These are phyloP conservation scores for Imbricaverruca yamaguchii DNA, from an alignment of 2,888 invertebrate species.

Conservation along the genomic window DNA sequence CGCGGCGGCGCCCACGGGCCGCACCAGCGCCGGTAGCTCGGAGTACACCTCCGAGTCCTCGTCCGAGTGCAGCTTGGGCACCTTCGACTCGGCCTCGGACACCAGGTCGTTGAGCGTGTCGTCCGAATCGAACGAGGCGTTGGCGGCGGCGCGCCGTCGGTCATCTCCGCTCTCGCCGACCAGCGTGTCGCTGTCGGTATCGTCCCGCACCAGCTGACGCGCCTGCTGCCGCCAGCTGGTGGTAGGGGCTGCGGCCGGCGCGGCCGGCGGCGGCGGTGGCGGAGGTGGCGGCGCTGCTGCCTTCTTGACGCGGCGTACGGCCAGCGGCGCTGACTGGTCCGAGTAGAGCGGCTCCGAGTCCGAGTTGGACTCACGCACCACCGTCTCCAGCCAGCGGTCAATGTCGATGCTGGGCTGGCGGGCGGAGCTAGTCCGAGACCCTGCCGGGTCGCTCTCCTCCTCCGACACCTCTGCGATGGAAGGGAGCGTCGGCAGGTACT, in stretches of 20 bases:
- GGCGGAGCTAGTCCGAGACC: not conserved
- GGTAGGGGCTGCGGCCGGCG: not conserved
- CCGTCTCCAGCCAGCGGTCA: constrained; percentile 20
- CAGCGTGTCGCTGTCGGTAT: constrained; percentile 52
- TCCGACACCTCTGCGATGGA: constrained; percentile 64
- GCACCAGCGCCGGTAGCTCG: not conserved
- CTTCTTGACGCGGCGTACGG: not conserved
- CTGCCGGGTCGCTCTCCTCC: constrained; percentile 23
- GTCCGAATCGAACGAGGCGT: constrained; percentile 9
- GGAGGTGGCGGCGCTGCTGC: not conserved
- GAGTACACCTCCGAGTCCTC: constrained; percentile 29
- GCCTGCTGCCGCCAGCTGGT: constrained; percentile 50
- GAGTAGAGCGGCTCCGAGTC: not conserved
- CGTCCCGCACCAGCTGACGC: constrained; percentile 68
- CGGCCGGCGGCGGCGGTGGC: too few species aligned
- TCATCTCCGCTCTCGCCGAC: constrained; percentile 25
- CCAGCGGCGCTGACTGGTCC: not conserved
- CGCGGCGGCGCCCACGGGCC: not conserved
- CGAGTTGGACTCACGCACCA: constrained; percentile 1
- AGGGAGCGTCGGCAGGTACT: constrained; percentile 66
- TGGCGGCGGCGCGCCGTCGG: constrained; percentile 21
- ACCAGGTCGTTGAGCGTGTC: constrained; percentile 32
- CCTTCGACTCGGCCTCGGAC: constrained; percentile 34
- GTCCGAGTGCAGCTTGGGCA: constrained; percentile 33
- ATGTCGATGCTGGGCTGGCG: not conserved